Evolutionary conservation across 1,140 invertebrate genomes (phyloP).

Genomic region (Cataglyphis hispanica): DNA sequence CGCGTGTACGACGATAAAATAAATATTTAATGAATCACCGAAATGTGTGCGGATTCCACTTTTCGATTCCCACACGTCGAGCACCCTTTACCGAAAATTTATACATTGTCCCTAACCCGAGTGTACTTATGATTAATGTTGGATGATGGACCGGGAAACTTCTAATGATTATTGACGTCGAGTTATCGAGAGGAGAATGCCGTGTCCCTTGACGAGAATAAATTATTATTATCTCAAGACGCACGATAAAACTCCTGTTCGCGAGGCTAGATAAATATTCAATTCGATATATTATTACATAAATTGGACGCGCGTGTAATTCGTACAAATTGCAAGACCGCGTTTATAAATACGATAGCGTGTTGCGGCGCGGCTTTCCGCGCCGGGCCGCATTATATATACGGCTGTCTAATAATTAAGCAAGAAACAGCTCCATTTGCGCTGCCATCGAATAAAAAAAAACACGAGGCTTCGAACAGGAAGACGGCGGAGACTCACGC

Average conservation of each 20-base stretch:
- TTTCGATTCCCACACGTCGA: conserved; percentile 2
- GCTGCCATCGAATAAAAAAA: conserved; percentile 50
- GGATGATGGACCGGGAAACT: conserved; percentile 10
- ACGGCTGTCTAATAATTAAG: conserved; percentile 50
- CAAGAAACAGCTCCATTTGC: conserved; percentile 42
- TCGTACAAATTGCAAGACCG: conserved; percentile 6
- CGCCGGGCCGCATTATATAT: neutral
- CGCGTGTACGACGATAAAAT: conserved; percentile 34
- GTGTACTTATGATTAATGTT: conserved; percentile 53
- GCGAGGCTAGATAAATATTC: conserved; percentile 9
- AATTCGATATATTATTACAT: conserved; percentile 13
- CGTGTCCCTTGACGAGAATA: neutral
- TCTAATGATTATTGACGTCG: conserved; percentile 55
- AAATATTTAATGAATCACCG: conserved; percentile 62
- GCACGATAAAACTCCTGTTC: neutral
- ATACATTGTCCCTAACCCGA: conserved; percentile 38
- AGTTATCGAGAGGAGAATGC: conserved; percentile 1
- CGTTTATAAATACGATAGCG: conserved; percentile 36
- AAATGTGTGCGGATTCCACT: conserved; percentile 53
- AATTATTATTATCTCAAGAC: conserved; percentile 23
- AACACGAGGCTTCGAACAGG: neutral
- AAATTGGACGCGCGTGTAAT: conserved; percentile 17
- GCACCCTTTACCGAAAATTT: conserved; percentile 19
- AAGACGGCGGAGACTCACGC: conserved; percentile 55
- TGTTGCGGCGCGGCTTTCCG: conserved; percentile 5